These are phyloP conservation scores for Autographa gamma DNA, from an alignment of 2,888 invertebrate genomes.

Conservation along the genomic window DNA sequence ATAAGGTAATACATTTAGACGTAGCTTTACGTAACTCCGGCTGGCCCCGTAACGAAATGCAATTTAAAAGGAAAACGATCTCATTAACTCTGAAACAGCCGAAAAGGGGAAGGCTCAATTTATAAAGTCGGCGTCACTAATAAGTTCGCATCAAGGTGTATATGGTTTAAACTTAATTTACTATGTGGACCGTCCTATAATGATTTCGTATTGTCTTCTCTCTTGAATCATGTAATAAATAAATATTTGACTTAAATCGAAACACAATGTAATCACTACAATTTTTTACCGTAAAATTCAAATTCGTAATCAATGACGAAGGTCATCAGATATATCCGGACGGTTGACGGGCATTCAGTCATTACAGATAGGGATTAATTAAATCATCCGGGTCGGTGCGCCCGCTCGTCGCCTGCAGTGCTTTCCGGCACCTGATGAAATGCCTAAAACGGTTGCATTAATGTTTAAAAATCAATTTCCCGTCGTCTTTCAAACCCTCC, in stretches of 20 bases:
- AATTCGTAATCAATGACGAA: conserved; percentile 26
- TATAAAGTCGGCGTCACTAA: conserved; percentile 43
- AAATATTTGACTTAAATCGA: too few relatives aligned
- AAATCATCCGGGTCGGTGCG: conserved; percentile 44
- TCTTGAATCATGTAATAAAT: background rate
- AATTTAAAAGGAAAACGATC: conserved; percentile 67
- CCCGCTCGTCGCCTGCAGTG: conserved; percentile 30
- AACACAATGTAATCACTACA: background rate
- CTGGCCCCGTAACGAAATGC: conserved; percentile 57
- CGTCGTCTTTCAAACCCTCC: conserved; percentile 29
- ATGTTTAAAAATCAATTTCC: conserved; percentile 70
- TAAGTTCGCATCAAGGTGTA: background rate
- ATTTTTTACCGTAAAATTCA: background rate
- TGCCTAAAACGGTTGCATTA: conserved; percentile 53
- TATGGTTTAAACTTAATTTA: background rate
- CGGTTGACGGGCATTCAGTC: conserved; percentile 12
- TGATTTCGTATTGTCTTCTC: background rate
- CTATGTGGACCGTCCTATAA: background rate
- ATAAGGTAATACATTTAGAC: conserved; percentile 56
- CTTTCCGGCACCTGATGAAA: conserved; percentile 12
- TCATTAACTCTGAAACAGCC: conserved; percentile 57
- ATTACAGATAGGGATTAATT: conserved; percentile 35
- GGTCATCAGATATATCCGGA: conserved; percentile 32
- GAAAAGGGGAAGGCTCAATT: conserved; percentile 51
- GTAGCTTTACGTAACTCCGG: conserved; percentile 49